Evolutionary conservation across 2,888 invertebrate genomes (phyloP), one percentile per base, ranked within the genome.

Genomic region (Netelia inedita): DNA sequence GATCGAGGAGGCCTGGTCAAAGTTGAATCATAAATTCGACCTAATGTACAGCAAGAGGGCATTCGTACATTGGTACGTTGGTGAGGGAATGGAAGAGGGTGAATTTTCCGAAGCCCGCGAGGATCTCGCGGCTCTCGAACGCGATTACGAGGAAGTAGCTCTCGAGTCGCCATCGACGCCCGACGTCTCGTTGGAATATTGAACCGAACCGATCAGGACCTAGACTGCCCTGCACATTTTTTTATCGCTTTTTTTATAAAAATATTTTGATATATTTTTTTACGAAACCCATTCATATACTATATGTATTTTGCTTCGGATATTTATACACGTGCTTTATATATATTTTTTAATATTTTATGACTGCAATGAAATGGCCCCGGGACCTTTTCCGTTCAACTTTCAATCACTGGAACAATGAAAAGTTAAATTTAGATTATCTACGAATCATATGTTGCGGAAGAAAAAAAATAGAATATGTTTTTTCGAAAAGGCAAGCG

Each of bases 1-100:
- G 1, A 93, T 93, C 79, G 91, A 91, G 50, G 91, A 92, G 79
- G 91, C 92, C 0, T 93, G 93, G 93, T 88, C 96, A 87, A 97
- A 98, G 89, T 95, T 99, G 83, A 98, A 98, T 94, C 98, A 98
- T 94, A 99, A 99, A 94, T 98, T 99, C 93, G 98, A 99, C 94
- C 94, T 99, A 90, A 98, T 99, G 98, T 99, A 98, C 94, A 97
- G 98, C 55, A 98, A 98, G 94, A 96, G 98, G 85, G 98, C 98
- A 2, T 99, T 99, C 93, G 98, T 99, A 19, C 98, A 99, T 94
- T 99, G 99, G 99, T 97, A 97, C 92, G 97, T 97, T 0, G 96
- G 97, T 6, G 97, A 97, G 93, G 98, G 98, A 86, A 98, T 98
- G 96, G 97, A 97, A 92, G 97, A 97, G 93, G 97, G 97, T 63